Conservation (phyloP, 2,113 vertebrate genomes). For the Corydoras sp. region DNA sequence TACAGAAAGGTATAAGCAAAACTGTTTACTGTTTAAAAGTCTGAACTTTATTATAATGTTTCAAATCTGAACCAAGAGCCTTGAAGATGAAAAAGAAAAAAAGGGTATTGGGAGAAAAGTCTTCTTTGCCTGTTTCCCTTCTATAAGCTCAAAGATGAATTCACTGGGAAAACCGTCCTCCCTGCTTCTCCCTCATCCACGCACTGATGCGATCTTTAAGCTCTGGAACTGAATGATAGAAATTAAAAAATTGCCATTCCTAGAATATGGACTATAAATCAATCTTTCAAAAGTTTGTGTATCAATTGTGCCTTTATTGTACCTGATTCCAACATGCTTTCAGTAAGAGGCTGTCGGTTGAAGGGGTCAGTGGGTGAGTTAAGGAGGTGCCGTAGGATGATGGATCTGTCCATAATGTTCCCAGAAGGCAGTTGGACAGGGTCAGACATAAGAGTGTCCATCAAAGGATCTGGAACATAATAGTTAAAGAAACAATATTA, state of each 20-base stretch:
- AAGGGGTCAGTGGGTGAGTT: slow-evolving; percentile 97
- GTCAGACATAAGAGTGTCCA: slow-evolving; percentile 97
- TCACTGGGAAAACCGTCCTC: slow-evolving; percentile 68
- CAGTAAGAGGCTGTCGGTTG: slow-evolving; percentile 91
- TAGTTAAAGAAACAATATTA: slow-evolving; percentile 6
- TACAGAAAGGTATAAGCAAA: slow-evolving; percentile 64
- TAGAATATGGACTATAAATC: too few species aligned
- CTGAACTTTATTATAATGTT: slow-evolving; percentile 75
- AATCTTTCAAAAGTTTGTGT: neutral
- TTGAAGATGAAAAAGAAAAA: slow-evolving; percentile 50
- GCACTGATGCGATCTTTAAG: slow-evolving; percentile 91
- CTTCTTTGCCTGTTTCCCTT: neutral
- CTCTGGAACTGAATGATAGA: slow-evolving; percentile 76
- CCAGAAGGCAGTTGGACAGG: slow-evolving; percentile 92
- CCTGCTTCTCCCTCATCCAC: slow-evolving; percentile 96
- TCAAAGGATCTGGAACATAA: slow-evolving; percentile 79
- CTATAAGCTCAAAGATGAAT: slow-evolving; percentile 46
- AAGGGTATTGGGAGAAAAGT: slow-evolving; percentile 47
- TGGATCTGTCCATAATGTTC: slow-evolving; percentile 92
- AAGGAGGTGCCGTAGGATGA: slow-evolving; percentile 92
- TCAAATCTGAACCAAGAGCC: slow-evolving; percentile 59
- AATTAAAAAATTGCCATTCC: neutral
- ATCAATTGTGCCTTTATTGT: slow-evolving; percentile 33
- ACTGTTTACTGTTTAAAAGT: slow-evolving; percentile 63
- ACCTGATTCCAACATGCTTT: slow-evolving; percentile 97